phyloP scores from a whole-genome alignment of 2,113 vertebrate species.

The Pseudopipra pipra region DNA sequence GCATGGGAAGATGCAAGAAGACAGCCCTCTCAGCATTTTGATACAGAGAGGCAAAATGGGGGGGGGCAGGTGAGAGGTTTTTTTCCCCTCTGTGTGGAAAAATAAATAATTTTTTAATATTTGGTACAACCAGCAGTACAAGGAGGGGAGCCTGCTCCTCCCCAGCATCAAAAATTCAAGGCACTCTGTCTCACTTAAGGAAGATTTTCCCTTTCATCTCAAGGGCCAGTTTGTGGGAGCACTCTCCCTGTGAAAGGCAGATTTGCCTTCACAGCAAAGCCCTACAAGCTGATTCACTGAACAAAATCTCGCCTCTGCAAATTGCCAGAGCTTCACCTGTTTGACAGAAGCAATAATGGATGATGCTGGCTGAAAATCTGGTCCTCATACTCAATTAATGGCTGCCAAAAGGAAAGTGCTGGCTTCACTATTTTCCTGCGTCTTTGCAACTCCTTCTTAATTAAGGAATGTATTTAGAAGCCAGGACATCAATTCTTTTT shows the following conservation, averaged over 20 bases:
- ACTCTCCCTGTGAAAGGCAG: not conserved
- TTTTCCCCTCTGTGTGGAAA: not conserved
- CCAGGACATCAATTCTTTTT: not conserved
- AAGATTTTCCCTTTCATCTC: not conserved
- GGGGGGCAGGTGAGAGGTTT: no score
- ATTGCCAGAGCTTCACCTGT: not conserved
- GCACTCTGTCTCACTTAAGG: not conserved
- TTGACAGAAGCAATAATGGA: not conserved
- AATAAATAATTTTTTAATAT: not conserved
- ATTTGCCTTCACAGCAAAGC: not conserved
- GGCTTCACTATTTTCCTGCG: not conserved
- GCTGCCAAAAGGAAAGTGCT: not conserved
- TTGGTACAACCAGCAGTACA: not conserved
- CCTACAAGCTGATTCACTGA: not conserved
- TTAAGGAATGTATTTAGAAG: constrained; percentile 18
- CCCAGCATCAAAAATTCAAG: not conserved
- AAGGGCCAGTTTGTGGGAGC: not conserved
- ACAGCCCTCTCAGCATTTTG: not conserved
- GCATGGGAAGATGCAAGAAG: not conserved
- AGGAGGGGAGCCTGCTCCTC: not conserved
- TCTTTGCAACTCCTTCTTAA: not conserved
- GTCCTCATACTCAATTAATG: not conserved
- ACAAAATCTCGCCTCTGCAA: not conserved
- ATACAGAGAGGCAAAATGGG: not conserved
- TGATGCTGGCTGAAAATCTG: not conserved